Evolutionary conservation across 2,113 vertebrate genomes (phyloP).

Genomic region (Muscicapa adusta): DNA sequence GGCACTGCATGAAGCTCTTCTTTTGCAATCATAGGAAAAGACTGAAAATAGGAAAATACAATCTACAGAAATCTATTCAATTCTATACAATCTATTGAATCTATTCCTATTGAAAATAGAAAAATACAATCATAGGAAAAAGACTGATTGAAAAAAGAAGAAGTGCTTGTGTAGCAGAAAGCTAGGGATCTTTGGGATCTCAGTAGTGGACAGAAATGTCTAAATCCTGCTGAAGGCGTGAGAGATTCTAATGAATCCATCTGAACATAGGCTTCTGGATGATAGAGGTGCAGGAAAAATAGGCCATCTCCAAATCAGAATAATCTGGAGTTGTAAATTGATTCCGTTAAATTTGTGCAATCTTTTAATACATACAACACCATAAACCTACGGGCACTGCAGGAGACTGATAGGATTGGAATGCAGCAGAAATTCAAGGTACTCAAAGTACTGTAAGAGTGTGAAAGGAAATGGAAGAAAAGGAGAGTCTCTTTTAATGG

Average conservation of each 20-base stretch:
- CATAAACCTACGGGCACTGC: neutral
- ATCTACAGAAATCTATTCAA: no score
- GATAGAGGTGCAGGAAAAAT: neutral
- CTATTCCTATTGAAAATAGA: no score
- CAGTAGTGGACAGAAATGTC: neutral
- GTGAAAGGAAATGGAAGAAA: neutral
- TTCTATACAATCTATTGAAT: no score
- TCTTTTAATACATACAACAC: neutral
- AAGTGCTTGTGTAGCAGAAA: neutral
- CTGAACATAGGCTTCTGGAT: neutral
- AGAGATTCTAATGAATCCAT: neutral
- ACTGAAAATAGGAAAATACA: neutral
- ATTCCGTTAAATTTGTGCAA: neutral
- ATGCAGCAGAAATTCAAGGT: conserved; percentile 8
- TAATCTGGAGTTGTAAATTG: neutral
- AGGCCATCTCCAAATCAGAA: neutral
- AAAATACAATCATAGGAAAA: neutral
- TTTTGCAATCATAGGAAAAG: neutral
- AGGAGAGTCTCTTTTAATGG: neutral
- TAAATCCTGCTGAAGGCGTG: neutral
- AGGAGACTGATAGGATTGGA: neutral
- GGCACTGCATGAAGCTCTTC: neutral
- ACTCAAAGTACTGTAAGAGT: neutral
- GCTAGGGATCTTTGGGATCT: neutral
- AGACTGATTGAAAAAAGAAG: neutral